A percentile compares a stretch with the other conserved stretches of the same genome.
These are phyloP conservation scores for Mythimna albipuncta DNA, from an alignment of 2,888 invertebrate genomes.

Conservation along the genomic window DNA sequence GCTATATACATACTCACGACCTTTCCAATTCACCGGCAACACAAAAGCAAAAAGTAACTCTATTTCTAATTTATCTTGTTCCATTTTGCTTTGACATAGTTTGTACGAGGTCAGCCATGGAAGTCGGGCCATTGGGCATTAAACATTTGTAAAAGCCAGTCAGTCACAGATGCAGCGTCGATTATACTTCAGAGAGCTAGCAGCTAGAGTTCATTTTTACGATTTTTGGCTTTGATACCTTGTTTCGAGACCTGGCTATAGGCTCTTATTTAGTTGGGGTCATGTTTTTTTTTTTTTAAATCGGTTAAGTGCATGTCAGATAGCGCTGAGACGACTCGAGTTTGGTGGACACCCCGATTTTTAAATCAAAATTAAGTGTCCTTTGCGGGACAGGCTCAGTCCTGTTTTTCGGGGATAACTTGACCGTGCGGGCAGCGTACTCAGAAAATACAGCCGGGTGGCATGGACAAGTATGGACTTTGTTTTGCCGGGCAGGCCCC, in stretches of 20 bases:
- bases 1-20: not conserved
- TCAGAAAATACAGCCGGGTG: too few relatives aligned
- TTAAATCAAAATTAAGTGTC: too few relatives aligned
- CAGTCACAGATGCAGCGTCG: slow-evolving; percentile 53
- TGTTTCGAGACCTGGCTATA: not conserved
- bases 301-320: too few relatives aligned
- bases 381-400: too few relatives aligned
- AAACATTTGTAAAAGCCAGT: slow-evolving; percentile 57
- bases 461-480: too few relatives aligned
- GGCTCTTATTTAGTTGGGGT: too few relatives aligned
- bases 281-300: too few relatives aligned
- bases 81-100: slow-evolving; percentile 34
- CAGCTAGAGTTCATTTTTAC: slow-evolving; percentile 4
- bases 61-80: slow-evolving; percentile 25
- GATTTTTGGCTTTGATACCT: slow-evolving; percentile 1
- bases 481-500: too few relatives aligned
- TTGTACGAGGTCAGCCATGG: slow-evolving; percentile 1
- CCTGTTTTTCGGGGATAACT: too few relatives aligned
- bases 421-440: too few relatives aligned
- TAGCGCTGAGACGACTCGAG: too few relatives aligned
- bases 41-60: slow-evolving; percentile 6
- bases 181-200: slow-evolving; percentile 11
- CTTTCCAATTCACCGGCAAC: not conserved
- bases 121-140: slow-evolving; percentile 40
- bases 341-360: too few relatives aligned